phyloP scores from a whole-genome alignment of 2,888 invertebrate species.

The Thalpophila matura region DNA sequence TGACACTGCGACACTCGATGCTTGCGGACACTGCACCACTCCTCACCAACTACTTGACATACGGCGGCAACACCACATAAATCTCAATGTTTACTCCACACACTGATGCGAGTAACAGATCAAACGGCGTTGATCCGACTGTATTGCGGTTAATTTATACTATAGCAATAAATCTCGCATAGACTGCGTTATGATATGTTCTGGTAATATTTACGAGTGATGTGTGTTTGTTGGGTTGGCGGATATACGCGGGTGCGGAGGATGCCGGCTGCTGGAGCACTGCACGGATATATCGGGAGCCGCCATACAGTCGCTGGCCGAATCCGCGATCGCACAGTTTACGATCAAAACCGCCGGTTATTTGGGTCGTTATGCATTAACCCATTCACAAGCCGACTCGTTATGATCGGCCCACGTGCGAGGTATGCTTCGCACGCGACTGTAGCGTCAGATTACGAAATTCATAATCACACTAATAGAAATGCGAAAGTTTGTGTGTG shows the following conservation, averaged over 20 bases:
- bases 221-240: constrained; percentile 1
- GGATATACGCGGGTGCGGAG: constrained; percentile 37
- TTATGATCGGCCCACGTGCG: constrained; percentile 30
- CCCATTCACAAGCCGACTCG: constrained; percentile 70
- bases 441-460: neutral
- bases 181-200: constrained; percentile 36
- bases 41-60: neutral
- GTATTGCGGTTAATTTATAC: constrained; percentile 29
- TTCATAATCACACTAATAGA: too few relatives aligned
- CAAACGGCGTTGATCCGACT: constrained; percentile 35
- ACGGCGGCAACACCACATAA: constrained; percentile 16
- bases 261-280: constrained; percentile 38
- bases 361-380: constrained; percentile 69
- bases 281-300: constrained; percentile 66
- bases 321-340: constrained; percentile 67
- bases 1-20: neutral
- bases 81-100: constrained; percentile 35
- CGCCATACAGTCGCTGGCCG: constrained; percentile 42
- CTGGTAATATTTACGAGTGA: constrained; percentile 23
- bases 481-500: neutral
- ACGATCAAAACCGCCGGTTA: constrained; percentile 70
- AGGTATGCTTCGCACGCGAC: constrained; percentile 1
- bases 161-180: constrained; percentile 40
- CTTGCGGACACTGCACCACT: neutral
- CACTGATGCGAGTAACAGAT: constrained; percentile 29